Base-by-base conservation (phyloP, 2,113 vertebrate genomes). In the Tychaedon coryphoeus region DNA sequence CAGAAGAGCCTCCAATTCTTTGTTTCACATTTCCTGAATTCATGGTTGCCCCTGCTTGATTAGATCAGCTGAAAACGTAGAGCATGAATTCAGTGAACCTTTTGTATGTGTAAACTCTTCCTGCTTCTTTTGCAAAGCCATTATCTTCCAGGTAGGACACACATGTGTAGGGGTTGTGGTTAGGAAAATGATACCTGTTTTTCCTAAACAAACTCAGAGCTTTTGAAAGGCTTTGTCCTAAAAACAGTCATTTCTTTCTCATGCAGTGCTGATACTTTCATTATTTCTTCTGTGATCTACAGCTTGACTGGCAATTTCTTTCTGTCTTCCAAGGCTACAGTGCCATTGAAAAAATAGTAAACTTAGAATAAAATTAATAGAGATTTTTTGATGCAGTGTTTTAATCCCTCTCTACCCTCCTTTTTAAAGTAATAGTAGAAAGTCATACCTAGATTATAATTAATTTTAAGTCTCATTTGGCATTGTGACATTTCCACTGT, bases 51-150 rank as follows among this genome's bases (percentile, higher is more conserved):
- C 28, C 67, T 83, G 31, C 34, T 57, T 61, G 72, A 62, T 62
- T 65, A 76, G 54, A 40, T 34, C 58, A 80, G 26, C 64, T 54
- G 43, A 42, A 92, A 91, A 36, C 0, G 0, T n/a, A 7, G 0
- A 0, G 50, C 1, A 15, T 0, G 2, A 90, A n/a, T 65, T 56
- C 58, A 12, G 45, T 0, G 5, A 69, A 47, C 20, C 19, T 89
- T 89, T 58, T 73, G 69, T 79, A 7, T 24, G 36, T 71, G 31
- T 15, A 54, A 90, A 51, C 48, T 61, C 85, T 75, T 85, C 78
- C 78, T 82, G 33, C 60, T 92, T 36, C 78, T 78, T 29, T 54
- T 15, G 20, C 61, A 88, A 69, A 79, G 28, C 51, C 3, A 0
- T 62, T 84, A 36, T 47, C 65, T 84, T 5, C 43, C 2, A 0